Conservation (phyloP, 2,797 vertebrate species). For the Notamacropus eugenii region DNA sequence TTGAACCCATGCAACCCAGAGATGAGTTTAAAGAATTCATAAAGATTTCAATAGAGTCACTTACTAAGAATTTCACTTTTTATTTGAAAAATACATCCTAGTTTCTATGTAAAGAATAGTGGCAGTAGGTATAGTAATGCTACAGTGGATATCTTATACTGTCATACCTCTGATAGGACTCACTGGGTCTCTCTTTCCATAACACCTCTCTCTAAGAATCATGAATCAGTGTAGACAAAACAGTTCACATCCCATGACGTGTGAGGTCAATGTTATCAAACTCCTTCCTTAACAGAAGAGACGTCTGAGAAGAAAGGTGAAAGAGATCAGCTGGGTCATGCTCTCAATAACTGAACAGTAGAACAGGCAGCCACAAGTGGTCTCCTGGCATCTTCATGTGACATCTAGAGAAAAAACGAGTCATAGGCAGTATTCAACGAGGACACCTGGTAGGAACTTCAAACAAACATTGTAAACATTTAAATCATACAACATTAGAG, state of each 20-base stretch:
- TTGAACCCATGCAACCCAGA: background rate
- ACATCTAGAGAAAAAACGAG: background rate
- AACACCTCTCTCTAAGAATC: background rate
- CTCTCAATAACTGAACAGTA: background rate
- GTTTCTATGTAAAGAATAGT: background rate
- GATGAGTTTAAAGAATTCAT: background rate
- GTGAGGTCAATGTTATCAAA: background rate
- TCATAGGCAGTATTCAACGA: background rate
- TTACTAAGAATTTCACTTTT: background rate
- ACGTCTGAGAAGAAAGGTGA: background rate
- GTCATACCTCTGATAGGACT: background rate
- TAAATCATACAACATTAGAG: background rate
- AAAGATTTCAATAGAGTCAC: background rate
- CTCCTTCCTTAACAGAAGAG: background rate
- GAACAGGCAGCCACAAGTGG: background rate
- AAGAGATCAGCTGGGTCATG: background rate
- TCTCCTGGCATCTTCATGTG: background rate
- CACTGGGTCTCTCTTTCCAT: background rate
- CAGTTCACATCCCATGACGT: background rate
- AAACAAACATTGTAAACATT: background rate
- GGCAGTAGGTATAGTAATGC: background rate
- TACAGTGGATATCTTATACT: background rate
- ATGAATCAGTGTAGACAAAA: background rate
- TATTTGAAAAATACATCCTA: background rate
- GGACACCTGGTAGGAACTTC: background rate